phyloP scores from a whole-genome alignment of 2,888 invertebrate genomes.

The Spilarctia lutea region DNA sequence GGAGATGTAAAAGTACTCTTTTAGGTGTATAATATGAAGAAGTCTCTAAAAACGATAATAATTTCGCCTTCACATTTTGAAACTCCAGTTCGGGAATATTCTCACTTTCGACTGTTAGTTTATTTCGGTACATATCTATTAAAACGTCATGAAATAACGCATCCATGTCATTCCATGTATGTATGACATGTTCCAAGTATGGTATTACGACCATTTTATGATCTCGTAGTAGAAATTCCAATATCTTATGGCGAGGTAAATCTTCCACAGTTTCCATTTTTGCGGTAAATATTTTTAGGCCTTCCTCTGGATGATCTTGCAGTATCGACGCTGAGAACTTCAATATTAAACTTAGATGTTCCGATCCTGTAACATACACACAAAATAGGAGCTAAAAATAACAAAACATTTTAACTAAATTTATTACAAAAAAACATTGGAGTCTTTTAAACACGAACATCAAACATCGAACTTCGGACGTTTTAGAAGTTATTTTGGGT shows the following conservation, averaged over 20 bases:
- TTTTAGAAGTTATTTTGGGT: too few species aligned
- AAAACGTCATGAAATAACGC: constrained; percentile 96
- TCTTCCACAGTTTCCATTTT: constrained; percentile 95
- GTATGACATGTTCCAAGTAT: constrained; percentile 97
- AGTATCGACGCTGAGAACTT: constrained; percentile 98
- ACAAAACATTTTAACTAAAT: too few species aligned
- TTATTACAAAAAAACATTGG: too few species aligned
- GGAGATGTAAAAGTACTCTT: constrained; percentile 94
- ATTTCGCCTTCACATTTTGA: constrained; percentile 81
- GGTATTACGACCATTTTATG: constrained; percentile 94
- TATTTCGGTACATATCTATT: constrained; percentile 95
- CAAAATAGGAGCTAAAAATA: too few species aligned
- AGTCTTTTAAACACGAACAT: too few species aligned
- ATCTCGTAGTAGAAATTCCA: constrained; percentile 94
- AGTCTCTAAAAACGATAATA: constrained; percentile 93
- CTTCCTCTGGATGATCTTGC: constrained; percentile 94
- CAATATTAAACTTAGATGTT: constrained; percentile 95
- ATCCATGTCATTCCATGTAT: constrained; percentile 95
- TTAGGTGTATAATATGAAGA: constrained; percentile 95
- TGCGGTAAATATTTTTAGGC: constrained; percentile 95
- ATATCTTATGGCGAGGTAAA: constrained; percentile 94
- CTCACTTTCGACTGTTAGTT: constrained; percentile 81
- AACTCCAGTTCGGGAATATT: constrained; percentile 72
- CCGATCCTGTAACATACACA: constrained; percentile 87
- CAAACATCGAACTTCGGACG: too few species aligned